Evolutionary conservation across 1,140 invertebrate genomes (phyloP).

Genomic region (Chelonus insularis): DNA sequence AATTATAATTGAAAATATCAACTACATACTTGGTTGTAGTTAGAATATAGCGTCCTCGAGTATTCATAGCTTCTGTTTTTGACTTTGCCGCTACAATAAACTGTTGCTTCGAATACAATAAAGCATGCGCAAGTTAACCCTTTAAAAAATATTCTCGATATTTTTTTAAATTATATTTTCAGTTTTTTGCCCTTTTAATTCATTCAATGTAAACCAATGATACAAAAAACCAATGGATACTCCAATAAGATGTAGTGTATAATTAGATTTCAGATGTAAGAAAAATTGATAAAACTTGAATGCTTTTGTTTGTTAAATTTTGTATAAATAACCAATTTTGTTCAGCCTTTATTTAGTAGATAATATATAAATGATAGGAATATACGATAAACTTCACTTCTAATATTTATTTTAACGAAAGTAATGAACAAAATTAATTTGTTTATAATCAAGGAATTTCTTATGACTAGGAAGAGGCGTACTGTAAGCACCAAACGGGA

Average conservation of each 20-base stretch:
- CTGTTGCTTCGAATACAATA: constrained; percentile 11
- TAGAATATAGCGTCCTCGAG: too few relatives aligned
- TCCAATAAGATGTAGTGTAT: background rate
- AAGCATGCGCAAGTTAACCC: constrained; percentile 12
- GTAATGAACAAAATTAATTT: background rate
- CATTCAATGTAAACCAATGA: background rate
- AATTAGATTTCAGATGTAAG: background rate
- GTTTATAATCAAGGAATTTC: constrained; percentile 24
- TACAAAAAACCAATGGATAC: constrained; percentile 4
- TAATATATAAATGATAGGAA: background rate
- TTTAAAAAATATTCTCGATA: too few relatives aligned
- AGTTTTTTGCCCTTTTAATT: background rate
- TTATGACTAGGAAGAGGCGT: constrained; percentile 53
- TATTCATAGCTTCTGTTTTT: constrained; percentile 12
- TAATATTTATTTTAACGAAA: background rate
- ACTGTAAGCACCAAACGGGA: constrained; percentile 44
- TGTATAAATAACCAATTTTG: background rate
- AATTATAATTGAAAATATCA: too few relatives aligned
- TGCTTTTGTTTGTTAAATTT: constrained; percentile 11
- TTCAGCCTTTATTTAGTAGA: background rate
- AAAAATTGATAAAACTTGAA: background rate
- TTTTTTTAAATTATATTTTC: too few relatives aligned
- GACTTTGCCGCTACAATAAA: constrained; percentile 9
- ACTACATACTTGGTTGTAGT: too few relatives aligned
- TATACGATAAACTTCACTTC: background rate